phyloP scores from a whole-genome alignment of 1,140 invertebrate genomes.

The Stegodyphus mimosarum region DNA sequence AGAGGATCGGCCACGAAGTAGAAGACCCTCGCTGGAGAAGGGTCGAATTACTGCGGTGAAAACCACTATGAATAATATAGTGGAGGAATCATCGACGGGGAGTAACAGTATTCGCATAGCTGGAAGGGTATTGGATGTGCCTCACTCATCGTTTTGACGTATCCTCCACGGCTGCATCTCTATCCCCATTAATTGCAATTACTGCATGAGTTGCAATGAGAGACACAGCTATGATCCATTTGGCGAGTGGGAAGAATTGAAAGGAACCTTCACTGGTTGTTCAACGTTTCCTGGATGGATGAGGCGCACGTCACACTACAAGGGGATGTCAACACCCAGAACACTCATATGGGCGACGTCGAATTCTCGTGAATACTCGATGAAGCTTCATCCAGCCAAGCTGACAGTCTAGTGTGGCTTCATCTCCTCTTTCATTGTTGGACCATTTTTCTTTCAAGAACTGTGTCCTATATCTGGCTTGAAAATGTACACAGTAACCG shows the following conservation, averaged over 20 bases:
- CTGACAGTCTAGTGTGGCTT: neutral
- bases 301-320: neutral
- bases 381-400: neutral
- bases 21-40: neutral
- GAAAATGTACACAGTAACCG: neutral
- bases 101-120: neutral
- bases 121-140: neutral
- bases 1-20: neutral
- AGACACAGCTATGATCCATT: neutral
- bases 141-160: neutral
- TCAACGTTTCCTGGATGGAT: neutral
- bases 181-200: conserved; percentile 9
- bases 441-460: neutral
- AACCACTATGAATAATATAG: neutral
- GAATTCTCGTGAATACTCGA: neutral
- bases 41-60: neutral
- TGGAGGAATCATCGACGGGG: neutral
- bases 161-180: neutral
- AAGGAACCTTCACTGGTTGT: neutral
- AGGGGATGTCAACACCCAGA: neutral
- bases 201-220: neutral
- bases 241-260: neutral
- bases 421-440: neutral
- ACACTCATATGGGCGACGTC: neutral
- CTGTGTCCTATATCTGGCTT: neutral